Evolutionary conservation across 1,140 invertebrate genomes (phyloP).

Genomic region (Chrysomallon squamiferum): DNA sequence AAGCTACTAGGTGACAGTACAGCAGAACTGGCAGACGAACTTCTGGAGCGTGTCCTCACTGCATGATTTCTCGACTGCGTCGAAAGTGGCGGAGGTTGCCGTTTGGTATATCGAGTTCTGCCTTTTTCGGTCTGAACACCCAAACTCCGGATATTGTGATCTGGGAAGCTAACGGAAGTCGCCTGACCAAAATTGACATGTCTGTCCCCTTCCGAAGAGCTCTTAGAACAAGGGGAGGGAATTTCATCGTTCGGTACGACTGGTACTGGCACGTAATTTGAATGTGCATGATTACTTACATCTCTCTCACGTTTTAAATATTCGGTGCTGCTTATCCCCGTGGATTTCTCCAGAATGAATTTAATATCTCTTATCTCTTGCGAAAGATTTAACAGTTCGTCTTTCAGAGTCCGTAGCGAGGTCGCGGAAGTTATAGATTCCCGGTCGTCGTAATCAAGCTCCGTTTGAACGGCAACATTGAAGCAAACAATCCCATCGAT

Average conservation of each 20-base stretch:
- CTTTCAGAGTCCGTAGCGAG: slow-evolving; percentile 12
- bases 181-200: neutral
- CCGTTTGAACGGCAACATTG: slow-evolving; percentile 14
- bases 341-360: slow-evolving; percentile 17
- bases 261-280: neutral
- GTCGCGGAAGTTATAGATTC: slow-evolving; percentile 13
- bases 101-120: neutral
- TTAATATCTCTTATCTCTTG: slow-evolving; percentile 22
- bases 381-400: slow-evolving; percentile 13
- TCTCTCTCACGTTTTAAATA: slow-evolving; percentile 10
- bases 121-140: slow-evolving; percentile 14
- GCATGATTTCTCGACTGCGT: neutral
- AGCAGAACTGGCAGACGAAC: neutral
- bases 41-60: neutral
- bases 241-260: neutral
- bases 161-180: neutral
- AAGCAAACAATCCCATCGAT: neutral
- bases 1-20: neutral
- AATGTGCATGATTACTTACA: neutral
- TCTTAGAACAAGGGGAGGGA: neutral
- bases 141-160: slow-evolving; percentile 23
- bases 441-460: neutral
- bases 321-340: slow-evolving; percentile 20
- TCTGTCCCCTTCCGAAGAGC: neutral
- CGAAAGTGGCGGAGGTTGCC: neutral